phyloP scores from a whole-genome alignment of 2,888 invertebrate species.

The Eucera pruinosa region DNA sequence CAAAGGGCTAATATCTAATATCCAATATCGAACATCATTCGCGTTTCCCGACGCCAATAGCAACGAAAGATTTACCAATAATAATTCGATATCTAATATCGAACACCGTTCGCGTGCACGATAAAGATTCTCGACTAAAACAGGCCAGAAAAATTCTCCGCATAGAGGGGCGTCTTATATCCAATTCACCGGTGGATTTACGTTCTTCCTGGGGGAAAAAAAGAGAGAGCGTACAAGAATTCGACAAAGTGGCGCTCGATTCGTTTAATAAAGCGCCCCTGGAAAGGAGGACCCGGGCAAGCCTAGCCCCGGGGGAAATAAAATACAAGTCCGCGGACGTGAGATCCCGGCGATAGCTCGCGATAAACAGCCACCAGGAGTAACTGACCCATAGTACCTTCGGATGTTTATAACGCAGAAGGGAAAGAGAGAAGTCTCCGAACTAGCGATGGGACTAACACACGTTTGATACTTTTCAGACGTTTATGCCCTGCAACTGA shows the following conservation, averaged over 20 bases:
- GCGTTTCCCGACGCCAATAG: too few relatives aligned
- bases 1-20: too few relatives aligned
- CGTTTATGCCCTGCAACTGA: too few relatives aligned
- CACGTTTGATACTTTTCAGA: too few relatives aligned
- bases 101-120: too few relatives aligned
- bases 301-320: conserved; percentile 23
- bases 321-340: conserved; percentile 45
- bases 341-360: conserved; percentile 42
- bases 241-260: conserved; percentile 37
- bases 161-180: too few relatives aligned
- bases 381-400: conserved; percentile 52
- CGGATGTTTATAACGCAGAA: conserved; percentile 35
- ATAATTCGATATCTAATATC: too few relatives aligned
- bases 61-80: too few relatives aligned
- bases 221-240: background rate
- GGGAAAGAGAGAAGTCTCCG: background rate
- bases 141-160: too few relatives aligned
- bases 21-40: too few relatives aligned
- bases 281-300: background rate
- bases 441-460: too few relatives aligned
- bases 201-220: background rate
- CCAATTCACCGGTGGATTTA: conserved; percentile 1
- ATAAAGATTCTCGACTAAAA: too few relatives aligned
- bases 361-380: conserved; percentile 52
- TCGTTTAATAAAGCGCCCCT: conserved; percentile 38